Percentiles rank a stretch among this genome's conserved stretches.
phyloP scores from a whole-genome alignment of 2,888 invertebrate species.

The Nephrotoma flavescens region DNA sequence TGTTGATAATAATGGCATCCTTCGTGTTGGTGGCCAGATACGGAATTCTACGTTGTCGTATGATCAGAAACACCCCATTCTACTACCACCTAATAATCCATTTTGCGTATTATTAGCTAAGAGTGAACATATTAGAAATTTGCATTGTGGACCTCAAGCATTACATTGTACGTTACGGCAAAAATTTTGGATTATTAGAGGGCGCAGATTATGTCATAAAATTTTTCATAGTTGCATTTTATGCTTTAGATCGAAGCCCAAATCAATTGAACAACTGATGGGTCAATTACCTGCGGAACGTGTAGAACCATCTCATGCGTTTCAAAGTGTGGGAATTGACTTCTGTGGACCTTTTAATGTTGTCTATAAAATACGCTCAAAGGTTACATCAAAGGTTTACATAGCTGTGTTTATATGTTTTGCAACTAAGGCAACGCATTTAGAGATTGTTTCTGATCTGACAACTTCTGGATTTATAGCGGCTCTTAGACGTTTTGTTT shows the following conservation, averaged over 20 bases:
- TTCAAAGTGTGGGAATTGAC: slow-evolving; percentile 10
- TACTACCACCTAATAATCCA: too few relatives aligned
- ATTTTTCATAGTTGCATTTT: background rate
- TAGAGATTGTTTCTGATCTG: background rate
- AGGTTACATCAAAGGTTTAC: background rate
- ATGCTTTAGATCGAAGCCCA: slow-evolving; percentile 9
- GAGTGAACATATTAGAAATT: too few relatives aligned
- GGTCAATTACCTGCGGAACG: slow-evolving; percentile 8
- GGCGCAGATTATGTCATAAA: too few relatives aligned
- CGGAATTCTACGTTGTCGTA: too few relatives aligned
- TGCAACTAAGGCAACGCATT: background rate
- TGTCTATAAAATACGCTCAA: slow-evolving; percentile 7
- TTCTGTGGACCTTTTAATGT: slow-evolving; percentile 11
- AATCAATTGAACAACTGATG: slow-evolving; percentile 9
- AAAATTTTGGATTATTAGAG: too few relatives aligned
- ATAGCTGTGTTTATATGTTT: background rate
- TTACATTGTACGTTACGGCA: too few relatives aligned
- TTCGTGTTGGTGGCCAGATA: too few relatives aligned
- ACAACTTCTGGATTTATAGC: background rate
- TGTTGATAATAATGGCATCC: too few relatives aligned
- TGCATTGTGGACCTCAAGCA: too few relatives aligned
- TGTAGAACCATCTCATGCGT: slow-evolving; percentile 8
- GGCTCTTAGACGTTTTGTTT: background rate
- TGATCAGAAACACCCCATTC: too few relatives aligned
- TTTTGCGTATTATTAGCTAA: too few relatives aligned